These are phyloP conservation scores for Anthoscopus minutus DNA, from an alignment of 2,113 vertebrate genomes.

Conservation along the genomic window DNA sequence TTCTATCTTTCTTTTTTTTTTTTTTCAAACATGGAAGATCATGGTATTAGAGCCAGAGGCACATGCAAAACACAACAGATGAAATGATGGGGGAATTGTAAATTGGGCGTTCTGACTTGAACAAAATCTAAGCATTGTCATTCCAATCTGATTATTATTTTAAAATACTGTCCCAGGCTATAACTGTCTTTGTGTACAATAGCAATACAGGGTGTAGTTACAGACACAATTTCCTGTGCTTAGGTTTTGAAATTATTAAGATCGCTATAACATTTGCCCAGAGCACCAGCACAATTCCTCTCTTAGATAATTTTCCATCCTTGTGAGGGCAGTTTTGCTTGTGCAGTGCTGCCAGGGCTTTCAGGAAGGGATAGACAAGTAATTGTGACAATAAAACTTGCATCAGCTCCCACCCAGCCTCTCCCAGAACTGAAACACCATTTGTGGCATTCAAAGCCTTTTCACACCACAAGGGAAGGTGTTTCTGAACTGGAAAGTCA, in stretches of 20 bases:
- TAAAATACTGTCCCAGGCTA: constrained; percentile 29
- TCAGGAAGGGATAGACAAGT: constrained; percentile 78
- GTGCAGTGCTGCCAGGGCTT: constrained; percentile 57
- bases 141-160: not conserved
- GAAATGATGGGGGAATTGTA: not conserved
- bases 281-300: constrained; percentile 51
- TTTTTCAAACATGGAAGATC: not conserved
- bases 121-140: constrained; percentile 25
- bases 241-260: constrained; percentile 40
- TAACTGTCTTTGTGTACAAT: constrained; percentile 29
- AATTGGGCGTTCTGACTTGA: constrained; percentile 11
- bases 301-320: constrained; percentile 69
- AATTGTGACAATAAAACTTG: constrained; percentile 65
- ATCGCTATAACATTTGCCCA: not conserved
- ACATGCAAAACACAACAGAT: not conserved
- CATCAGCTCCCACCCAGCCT: constrained; percentile 67
- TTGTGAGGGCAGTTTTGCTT: constrained; percentile 48
- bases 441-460: constrained; percentile 10
- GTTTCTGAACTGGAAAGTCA: constrained; percentile 11
- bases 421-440: constrained; percentile 61
- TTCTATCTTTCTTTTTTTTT: not conserved
- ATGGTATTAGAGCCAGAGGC: not conserved
- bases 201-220: constrained; percentile 48
- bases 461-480: constrained; percentile 34
- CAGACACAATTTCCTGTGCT: constrained; percentile 58